Evolutionary conservation across 2,113 vertebrate genomes (phyloP).

Genomic region (Ctenomys sociabilis): DNA sequence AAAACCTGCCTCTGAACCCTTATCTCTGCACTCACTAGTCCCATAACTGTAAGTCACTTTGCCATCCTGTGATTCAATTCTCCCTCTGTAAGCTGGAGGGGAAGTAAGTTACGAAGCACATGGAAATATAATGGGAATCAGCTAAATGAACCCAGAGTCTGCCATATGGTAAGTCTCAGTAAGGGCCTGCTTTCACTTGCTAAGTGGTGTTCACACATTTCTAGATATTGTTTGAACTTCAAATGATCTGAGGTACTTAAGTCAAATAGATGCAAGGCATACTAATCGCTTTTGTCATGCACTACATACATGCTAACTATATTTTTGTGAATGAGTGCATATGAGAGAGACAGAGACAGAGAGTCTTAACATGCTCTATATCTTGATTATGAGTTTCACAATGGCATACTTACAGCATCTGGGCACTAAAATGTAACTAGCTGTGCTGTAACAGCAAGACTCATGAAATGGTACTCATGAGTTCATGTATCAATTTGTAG

Average conservation of each 20-base stretch:
- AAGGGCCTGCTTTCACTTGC: background rate
- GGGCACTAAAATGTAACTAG: background rate
- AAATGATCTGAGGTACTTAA: background rate
- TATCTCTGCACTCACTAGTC: rapidly evolving
- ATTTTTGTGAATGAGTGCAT: background rate
- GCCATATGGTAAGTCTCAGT: background rate
- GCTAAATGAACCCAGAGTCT: background rate
- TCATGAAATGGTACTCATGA: background rate
- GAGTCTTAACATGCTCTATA: background rate
- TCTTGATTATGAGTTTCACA: background rate
- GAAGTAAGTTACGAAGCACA: background rate
- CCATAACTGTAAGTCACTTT: background rate
- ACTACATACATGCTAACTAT: background rate
- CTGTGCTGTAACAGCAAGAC: background rate
- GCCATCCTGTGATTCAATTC: background rate
- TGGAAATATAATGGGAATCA: background rate
- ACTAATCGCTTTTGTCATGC: background rate
- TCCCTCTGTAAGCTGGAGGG: background rate
- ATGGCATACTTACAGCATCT: background rate
- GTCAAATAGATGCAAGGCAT: background rate
- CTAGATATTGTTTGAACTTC: background rate
- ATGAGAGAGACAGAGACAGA: background rate
- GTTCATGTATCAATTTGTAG: background rate
- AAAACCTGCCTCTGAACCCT: background rate
- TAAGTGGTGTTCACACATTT: background rate